Evolutionary conservation across 2,113 vertebrate species (phyloP).

Genomic region (Chaetodon trifascialis): DNA sequence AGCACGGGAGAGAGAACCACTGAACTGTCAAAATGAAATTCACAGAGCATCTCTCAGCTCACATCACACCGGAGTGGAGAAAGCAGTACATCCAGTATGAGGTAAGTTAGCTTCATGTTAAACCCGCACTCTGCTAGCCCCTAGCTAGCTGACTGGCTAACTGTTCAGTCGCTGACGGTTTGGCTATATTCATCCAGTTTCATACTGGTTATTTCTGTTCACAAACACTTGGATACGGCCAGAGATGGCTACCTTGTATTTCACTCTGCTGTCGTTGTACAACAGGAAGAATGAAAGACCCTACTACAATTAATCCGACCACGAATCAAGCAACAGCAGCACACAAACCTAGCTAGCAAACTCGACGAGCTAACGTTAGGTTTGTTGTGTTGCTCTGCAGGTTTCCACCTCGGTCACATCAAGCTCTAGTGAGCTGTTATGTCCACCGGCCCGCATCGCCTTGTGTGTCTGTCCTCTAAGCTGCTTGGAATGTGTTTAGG

Average conservation of each 20-base stretch:
- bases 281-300: constrained; percentile 8
- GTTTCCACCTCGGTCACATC: background rate
- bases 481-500: constrained; percentile 29
- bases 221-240: accelerated
- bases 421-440: background rate
- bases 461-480: background rate
- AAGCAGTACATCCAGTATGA: constrained; percentile 99
- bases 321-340: background rate
- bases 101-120: constrained; percentile 80
- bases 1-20: background rate
- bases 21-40: constrained; percentile 89
- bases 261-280: background rate
- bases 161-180: background rate
- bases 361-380: background rate
- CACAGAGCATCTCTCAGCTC: constrained; percentile 97
- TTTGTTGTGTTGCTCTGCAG: constrained; percentile 33
- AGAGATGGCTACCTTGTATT: background rate
- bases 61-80: constrained; percentile 99
- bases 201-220: background rate
- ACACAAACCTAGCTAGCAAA: constrained; percentile 19
- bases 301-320: background rate
- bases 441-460: background rate
- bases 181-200: background rate
- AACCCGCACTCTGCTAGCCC: constrained; percentile 19
- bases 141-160: constrained; percentile 38